phyloP scores from a whole-genome alignment of 1,140 invertebrate genomes.

The Drosophila pseudoobscura region DNA sequence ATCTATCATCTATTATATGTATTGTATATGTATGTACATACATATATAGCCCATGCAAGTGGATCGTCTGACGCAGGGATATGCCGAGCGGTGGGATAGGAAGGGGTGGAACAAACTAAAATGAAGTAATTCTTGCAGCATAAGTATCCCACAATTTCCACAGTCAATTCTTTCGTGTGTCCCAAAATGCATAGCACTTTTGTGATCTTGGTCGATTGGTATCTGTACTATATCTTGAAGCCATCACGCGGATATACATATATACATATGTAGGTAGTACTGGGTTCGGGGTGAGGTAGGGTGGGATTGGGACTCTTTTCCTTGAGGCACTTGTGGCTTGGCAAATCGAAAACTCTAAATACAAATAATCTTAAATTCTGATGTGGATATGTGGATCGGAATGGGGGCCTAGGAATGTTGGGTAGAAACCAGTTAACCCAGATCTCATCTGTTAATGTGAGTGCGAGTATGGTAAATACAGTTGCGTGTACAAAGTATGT shows the following conservation, averaged over 20 bases:
- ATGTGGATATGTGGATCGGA: too few species aligned
- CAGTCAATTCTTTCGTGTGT: conserved; percentile 20
- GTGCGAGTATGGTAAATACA: conserved; percentile 10
- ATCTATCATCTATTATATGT: conserved; percentile 16
- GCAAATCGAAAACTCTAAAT: conserved; percentile 33
- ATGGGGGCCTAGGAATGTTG: neutral
- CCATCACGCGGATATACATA: neutral
- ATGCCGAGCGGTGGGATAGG: conserved; percentile 19
- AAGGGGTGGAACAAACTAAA: conserved; percentile 7
- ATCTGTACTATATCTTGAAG: conserved; percentile 9
- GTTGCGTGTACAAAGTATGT: too few species aligned
- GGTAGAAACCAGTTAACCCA: too few species aligned
- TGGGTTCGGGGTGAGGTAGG: neutral
- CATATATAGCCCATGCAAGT: conserved; percentile 16
- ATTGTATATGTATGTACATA: neutral
- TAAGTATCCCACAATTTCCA: conserved; percentile 21
- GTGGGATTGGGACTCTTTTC: conserved; percentile 3
- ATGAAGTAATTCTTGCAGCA: conserved; percentile 25
- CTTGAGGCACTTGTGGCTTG: conserved; percentile 57
- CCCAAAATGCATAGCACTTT: conserved; percentile 61
- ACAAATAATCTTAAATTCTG: conserved; percentile 4
- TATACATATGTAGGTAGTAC: neutral
- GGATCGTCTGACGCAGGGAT: conserved; percentile 59
- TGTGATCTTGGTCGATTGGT: conserved; percentile 42
- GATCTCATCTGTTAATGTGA: neutral